These are phyloP conservation scores for Biston betularia DNA, from an alignment of 2,888 invertebrate species.

Conservation along the genomic window DNA sequence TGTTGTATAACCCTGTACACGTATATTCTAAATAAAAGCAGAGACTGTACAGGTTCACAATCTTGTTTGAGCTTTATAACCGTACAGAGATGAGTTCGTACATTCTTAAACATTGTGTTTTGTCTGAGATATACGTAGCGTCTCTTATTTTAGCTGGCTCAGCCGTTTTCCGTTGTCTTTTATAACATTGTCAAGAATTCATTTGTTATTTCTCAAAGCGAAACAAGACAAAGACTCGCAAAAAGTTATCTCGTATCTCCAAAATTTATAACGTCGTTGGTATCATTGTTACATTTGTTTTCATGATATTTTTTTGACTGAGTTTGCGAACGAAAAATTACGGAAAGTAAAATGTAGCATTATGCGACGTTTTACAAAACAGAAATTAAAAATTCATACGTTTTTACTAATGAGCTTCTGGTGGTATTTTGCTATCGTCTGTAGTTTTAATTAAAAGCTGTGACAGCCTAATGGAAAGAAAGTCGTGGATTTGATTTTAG, in stretches of 20 bases:
- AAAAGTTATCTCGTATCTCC: conserved; percentile 16
- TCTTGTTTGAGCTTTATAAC: conserved; percentile 31
- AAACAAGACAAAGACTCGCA: conserved; percentile 15
- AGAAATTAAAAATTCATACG: not conserved
- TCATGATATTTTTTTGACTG: not conserved
- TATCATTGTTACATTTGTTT: conserved; percentile 17
- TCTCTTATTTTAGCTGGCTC: conserved; percentile 23
- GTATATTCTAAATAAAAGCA: not conserved
- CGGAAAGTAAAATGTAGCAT: not conserved
- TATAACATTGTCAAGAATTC: conserved; percentile 20
- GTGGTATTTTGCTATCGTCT: no score
- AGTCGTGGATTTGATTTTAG: no score
- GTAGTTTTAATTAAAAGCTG: no score
- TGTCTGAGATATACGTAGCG: conserved; percentile 19
- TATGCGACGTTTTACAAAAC: not conserved
- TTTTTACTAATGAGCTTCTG: no score
- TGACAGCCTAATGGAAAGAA: no score
- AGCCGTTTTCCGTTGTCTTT: conserved; percentile 15
- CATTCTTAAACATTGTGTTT: conserved; percentile 31
- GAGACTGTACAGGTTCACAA: conserved; percentile 6
- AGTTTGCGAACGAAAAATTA: not conserved
- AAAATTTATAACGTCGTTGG: conserved; percentile 10
- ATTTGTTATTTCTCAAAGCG: conserved; percentile 24
- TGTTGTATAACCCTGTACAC: not conserved
- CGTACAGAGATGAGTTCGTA: conserved; percentile 26